Conservation (phyloP, 2,113 vertebrate genomes). For the Blennius ocellaris region DNA sequence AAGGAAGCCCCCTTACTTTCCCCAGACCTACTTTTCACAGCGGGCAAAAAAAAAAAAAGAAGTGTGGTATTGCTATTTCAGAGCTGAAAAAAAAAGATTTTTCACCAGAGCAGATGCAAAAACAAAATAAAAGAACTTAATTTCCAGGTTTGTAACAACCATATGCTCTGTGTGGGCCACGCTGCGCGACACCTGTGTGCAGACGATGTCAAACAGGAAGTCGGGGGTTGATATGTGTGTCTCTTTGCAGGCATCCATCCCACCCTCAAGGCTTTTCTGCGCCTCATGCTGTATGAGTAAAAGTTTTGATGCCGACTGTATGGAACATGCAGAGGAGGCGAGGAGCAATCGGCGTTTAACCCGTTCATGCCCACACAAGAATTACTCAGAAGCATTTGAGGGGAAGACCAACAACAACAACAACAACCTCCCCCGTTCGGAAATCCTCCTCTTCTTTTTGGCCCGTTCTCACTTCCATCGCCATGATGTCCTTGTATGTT, state of each 20-base stretch:
- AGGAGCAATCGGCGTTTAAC: constrained; percentile 73
- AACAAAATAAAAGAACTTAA: neutral
- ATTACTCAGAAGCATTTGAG: constrained; percentile 37
- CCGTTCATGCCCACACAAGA: constrained; percentile 79
- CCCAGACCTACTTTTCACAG: constrained; percentile 54
- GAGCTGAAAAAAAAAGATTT: constrained; percentile 26
- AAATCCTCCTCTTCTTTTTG: constrained; percentile 31
- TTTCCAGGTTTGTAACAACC: constrained; percentile 32
- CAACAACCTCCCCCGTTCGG: constrained; percentile 41
- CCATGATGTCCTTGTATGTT: constrained; percentile 40
- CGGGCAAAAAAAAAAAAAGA: constrained; percentile 1
- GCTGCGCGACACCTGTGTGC: constrained; percentile 36
- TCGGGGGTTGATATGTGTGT: constrained; percentile 33
- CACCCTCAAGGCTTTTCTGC: constrained; percentile 50
- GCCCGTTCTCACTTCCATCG: constrained; percentile 32
- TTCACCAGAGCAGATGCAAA: constrained; percentile 4
- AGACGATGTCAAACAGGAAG: constrained; percentile 62
- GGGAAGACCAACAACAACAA: constrained; percentile 33
- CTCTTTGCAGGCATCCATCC: constrained; percentile 40
- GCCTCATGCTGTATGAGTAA: constrained; percentile 53
- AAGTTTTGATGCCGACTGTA: constrained; percentile 48
- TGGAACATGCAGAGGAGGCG: constrained; percentile 84
- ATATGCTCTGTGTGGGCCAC: constrained; percentile 7
- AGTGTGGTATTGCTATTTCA: constrained; percentile 21
- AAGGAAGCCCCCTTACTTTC: constrained; percentile 76